Base-by-base conservation (phyloP, 2,113 vertebrate genomes). In the Syngnathus typhle region DNA sequence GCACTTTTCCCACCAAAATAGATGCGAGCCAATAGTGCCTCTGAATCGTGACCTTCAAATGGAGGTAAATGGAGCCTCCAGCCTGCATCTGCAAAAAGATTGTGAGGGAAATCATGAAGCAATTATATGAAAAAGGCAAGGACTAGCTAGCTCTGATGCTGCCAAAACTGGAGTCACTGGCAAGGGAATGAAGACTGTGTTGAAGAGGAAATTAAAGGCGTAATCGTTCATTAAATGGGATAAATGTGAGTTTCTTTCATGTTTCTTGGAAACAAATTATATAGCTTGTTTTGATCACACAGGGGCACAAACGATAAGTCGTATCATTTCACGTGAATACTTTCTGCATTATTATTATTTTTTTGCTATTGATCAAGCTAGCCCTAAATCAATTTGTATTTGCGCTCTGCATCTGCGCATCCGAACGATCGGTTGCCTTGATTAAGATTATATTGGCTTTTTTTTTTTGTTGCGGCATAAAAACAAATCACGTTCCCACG, bases 1-100 rank as follows among this genome's bases (percentile, higher is more conserved):
- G 59, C 59, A 7, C 56, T 38, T 73, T 79, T 73, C 75, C 61
- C 32, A 37, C 77, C 73, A 65, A 73, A 82, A 80, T 56, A 37
- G 65, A 78, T 76, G 76, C 74, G 65, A 70, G 61, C 46, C 78
- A 81, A 85, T 84, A 77, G 72, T 69, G 72, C 65, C 27, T 70
- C 79, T 44, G 65, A 64, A 65, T 80, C 68, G 64, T 69, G 81
- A 85, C 83, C 87, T 86, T 87, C 81, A 78, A 72, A 76, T 19
- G 0, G 52, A 58, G 64, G 67, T 60, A 55, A 61, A 66, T 3
- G 46, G 5, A 58, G 68, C 64, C 55, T 64, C 19, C 60, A 46
- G 82, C 81, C 74, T 71, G 67, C 55, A 78, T 83, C 76, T 76
- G 67, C 65, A 46, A 62, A 71, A 60, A 11, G 68, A 76, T 69